Evolutionary conservation across 2,888 invertebrate genomes (phyloP), one percentile per base, ranked within the genome.

Genomic region (Euzophera pinguis): DNA sequence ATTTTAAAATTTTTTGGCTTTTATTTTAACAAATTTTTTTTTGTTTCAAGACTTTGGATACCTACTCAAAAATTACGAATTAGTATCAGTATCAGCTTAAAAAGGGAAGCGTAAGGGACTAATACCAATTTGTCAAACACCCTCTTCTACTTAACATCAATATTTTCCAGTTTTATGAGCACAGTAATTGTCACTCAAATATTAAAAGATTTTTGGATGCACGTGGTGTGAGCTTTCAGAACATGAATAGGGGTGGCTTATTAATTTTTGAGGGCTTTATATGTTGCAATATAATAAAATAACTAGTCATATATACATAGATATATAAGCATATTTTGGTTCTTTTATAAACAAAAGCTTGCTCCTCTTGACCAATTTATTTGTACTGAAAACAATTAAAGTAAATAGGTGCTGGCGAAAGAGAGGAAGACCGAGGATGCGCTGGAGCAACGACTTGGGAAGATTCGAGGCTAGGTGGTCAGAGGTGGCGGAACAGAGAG

Each of bases 141-240:
- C 78, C 80, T 71, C 77, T 61, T 69, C 65, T 60, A 62, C 71
- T 66, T 61, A 63, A 77, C 78, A 79, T 83, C 81, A 83, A 87
- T 87, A 86, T 84, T 80, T 87, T 81, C 81, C 84, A 78, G 79
- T 71, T 72, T 74, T 74, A 69, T 82, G 82, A 70, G 59, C 84
- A 70, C 73, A 65, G 70, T 87, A 87, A 89, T 85, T 87, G 86
- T 85, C 69, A 71, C 64, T 62, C 68, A 60, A 65, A 78, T 85
- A 87, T 86, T 86, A 84, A 83, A 81, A 81, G 74, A 6, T 37
- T 37, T 78, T 73, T 67, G 76, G 66, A 70, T 72, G 72, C 81
- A 79, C 84, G 84, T 81, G 81, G 75, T 72, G 63, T 58, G 57
- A 65, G 61, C 64, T 51, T 50, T 58, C 59, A 60, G 62, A 58